Base-by-base conservation (phyloP, 1,140 invertebrate genomes). In the Papilio polyxenes region DNA sequence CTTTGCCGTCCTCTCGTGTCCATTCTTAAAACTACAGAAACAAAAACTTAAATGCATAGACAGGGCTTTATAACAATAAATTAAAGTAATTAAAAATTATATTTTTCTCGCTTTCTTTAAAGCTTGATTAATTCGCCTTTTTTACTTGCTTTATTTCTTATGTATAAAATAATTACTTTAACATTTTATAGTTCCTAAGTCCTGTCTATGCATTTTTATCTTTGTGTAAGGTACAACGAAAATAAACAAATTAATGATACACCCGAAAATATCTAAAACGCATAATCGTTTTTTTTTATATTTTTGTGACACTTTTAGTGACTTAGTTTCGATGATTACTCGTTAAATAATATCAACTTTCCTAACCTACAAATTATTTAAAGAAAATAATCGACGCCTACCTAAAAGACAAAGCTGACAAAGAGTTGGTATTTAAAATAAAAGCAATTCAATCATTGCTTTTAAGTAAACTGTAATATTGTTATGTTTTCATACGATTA, bases 251-350 rank as follows among this genome's bases (percentile, higher is more conserved):
- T 79, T 77, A 80, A 82, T 82, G 51, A 76, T 62, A 83, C 77
- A 56, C 74, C 79, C 81, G 83, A 82, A 80, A 79, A 53, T 84
- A 84, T 82, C 78, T 84, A 88, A 81, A 65, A 69, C 85, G 83
- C 59, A 83, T 69, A 84, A 85, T 84, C 82, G 82, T 83, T 83
- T 84, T 85, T 85, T 83, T 83, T 82, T 76, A 86, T 82, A 84
- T 81, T 87, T 90, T 92, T 91, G 92, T 91, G 92, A 92, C 92
- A 92, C 90, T 92, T 90, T 87, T 83, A 92, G 91, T 92, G 90
- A 91, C 88, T 88, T 87, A 85, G 86, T 89, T 89, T 91, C 89
- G 86, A 86, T 88, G 84, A 92, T 78, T 89, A 89, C 51, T 83
- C 82, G 74, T 83, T 83, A 85, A 81, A 86, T 53, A 84, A 85